These are phyloP conservation scores for Polietes domitor DNA, from an alignment of 2,888 invertebrate species.

Conservation along the genomic window DNA sequence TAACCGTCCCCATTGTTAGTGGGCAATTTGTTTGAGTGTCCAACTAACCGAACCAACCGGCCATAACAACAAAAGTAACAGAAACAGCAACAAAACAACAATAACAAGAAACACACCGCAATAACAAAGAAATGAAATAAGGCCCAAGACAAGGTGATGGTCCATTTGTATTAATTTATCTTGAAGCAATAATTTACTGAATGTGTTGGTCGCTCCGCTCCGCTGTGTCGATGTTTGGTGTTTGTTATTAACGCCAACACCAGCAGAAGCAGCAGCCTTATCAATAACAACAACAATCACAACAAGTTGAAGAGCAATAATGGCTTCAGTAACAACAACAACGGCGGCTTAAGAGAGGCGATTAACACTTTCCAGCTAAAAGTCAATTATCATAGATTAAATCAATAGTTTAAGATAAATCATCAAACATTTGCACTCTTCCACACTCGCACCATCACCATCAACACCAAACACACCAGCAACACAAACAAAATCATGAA, in stretches of 20 bases:
- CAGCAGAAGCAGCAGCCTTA: background rate
- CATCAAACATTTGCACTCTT: conserved; percentile 12
- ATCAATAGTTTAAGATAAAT: conserved; percentile 50
- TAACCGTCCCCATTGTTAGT: conserved; percentile 34
- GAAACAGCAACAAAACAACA: background rate
- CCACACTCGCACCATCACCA: conserved; percentile 4
- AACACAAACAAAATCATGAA: background rate
- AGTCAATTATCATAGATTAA: conserved; percentile 49
- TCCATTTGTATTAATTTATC: conserved; percentile 49
- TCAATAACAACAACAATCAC: background rate
- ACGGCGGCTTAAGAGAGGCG: conserved; percentile 28
- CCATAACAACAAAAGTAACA: background rate
- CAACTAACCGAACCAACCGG: background rate
- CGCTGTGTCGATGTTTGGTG: background rate
- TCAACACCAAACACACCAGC: background rate
- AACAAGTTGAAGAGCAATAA: background rate
- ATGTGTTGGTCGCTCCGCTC: background rate
- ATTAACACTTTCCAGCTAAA: conserved; percentile 50
- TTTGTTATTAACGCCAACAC: conserved; percentile 16
- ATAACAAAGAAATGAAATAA: conserved; percentile 22
- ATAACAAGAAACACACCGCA: background rate
- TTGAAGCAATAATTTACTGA: conserved; percentile 29
- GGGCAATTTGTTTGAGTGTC: conserved; percentile 32
- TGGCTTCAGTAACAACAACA: background rate
- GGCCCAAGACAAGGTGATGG: conserved; percentile 4